A percentile compares a stretch with the other conserved stretches of the same genome.
These are phyloP conservation scores for Toxotes chatareus DNA, from an alignment of 2,113 vertebrate genomes.

Conservation along the genomic window DNA sequence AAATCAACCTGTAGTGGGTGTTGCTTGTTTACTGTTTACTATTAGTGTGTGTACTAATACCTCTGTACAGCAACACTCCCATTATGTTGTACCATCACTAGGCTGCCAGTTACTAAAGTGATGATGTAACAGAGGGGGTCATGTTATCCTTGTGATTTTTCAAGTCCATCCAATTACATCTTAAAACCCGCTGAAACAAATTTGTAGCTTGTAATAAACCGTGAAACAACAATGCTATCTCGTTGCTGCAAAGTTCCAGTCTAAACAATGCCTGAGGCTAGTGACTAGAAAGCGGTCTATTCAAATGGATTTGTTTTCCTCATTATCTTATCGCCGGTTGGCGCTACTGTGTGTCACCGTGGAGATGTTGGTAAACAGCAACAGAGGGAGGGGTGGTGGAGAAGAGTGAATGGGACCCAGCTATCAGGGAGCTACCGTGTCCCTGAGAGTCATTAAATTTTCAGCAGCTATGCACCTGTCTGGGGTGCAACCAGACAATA, in stretches of 20 bases:
- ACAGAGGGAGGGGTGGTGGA: constrained; percentile 51
- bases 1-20: not conserved
- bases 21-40: constrained; percentile 23
- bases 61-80: constrained; percentile 7
- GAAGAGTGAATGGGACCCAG: constrained; percentile 77
- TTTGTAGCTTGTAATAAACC: constrained; percentile 57
- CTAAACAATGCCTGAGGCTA: constrained; percentile 63
- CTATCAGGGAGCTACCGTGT: constrained; percentile 80
- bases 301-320: constrained; percentile 83
- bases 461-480: constrained; percentile 77
- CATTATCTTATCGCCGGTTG: constrained; percentile 83
- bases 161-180: constrained; percentile 31
- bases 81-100: constrained; percentile 13
- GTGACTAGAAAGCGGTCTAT: constrained; percentile 72
- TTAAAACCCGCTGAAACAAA: constrained; percentile 36
- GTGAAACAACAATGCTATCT: constrained; percentile 70
- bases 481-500: constrained; percentile 65
- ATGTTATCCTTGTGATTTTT: constrained; percentile 42
- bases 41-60: not conserved
- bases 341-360: constrained; percentile 72
- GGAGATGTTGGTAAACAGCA: constrained; percentile 81
- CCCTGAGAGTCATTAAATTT: constrained; percentile 85
- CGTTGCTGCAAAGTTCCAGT: constrained; percentile 59
- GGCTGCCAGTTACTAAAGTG: constrained; percentile 39
- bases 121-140: constrained; percentile 43